These are phyloP conservation scores for Alethe castanea DNA, from an alignment of 2,113 vertebrate genomes.

Conservation along the genomic window DNA sequence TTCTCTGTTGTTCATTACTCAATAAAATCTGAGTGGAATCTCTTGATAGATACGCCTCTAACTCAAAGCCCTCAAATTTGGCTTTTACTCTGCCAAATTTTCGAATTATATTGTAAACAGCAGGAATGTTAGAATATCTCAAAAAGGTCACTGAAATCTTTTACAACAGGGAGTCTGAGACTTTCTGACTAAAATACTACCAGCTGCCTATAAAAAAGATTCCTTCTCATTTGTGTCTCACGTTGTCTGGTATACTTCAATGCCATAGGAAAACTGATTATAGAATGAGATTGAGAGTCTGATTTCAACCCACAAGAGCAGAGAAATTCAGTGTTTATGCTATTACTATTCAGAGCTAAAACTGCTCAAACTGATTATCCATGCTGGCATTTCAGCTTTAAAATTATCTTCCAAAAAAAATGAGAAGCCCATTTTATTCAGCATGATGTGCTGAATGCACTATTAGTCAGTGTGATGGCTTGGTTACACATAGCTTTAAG, in stretches of 20 bases:
- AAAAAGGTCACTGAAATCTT: slow-evolving; percentile 23
- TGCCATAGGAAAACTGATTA: neutral
- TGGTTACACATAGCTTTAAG: neutral
- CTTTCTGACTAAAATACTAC: neutral
- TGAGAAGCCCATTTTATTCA: neutral
- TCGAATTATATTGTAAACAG: slow-evolving; percentile 21
- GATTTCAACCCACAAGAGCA: neutral
- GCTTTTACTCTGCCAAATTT: slow-evolving; percentile 31
- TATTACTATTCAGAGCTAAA: neutral
- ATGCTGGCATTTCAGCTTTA: neutral
- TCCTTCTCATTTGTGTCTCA: neutral
- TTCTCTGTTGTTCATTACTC: slow-evolving; percentile 51
- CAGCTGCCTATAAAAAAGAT: neutral
- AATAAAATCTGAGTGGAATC: slow-evolving; percentile 48
- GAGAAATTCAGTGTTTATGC: neutral
- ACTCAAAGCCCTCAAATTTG: slow-evolving; percentile 20
- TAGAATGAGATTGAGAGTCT: neutral
- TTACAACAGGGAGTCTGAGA: neutral
- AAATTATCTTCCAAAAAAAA: neutral
- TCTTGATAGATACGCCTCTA: neutral
- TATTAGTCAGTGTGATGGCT: neutral
- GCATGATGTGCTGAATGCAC: neutral
- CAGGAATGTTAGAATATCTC: neutral
- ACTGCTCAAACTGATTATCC: neutral
- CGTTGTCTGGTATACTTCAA: neutral